A percentile compares a stretch with the other conserved stretches of the same genome.
These are phyloP conservation scores for Crematogaster levior DNA, from an alignment of 2,888 invertebrate species.

Conservation along the genomic window DNA sequence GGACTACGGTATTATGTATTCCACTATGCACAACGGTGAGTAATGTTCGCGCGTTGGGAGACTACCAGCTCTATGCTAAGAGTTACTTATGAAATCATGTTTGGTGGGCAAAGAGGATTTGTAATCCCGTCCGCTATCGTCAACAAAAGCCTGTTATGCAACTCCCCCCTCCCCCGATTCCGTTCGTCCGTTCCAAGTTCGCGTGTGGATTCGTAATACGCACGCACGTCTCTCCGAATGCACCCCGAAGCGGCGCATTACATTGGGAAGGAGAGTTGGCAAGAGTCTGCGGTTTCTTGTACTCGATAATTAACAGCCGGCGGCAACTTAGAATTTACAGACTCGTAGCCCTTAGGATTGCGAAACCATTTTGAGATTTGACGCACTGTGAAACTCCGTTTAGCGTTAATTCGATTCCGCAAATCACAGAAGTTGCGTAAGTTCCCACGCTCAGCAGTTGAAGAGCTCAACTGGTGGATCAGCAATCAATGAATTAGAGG, in stretches of 20 bases:
- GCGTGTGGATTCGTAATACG: not conserved
- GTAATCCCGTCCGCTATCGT: conserved; percentile 35
- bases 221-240: not conserved
- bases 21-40: not conserved
- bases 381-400: conserved; percentile 18
- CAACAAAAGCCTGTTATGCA: conserved; percentile 45
- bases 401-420: conserved; percentile 29
- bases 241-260: not conserved
- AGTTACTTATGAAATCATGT: conserved; percentile 47
- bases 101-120: conserved; percentile 56
- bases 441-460: not conserved
- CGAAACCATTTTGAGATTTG: conserved; percentile 30
- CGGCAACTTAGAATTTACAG: conserved; percentile 24
- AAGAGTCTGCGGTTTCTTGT: conserved; percentile 39
- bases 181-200: not conserved
- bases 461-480: not conserved
- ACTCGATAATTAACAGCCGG: conserved; percentile 32
- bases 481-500: not conserved
- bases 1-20: conserved; percentile 60
- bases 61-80: conserved; percentile 1
- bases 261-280: not conserved
- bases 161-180: not conserved
- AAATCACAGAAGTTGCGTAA: conserved; percentile 24
- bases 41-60: conserved; percentile 14
- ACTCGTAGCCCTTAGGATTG: not conserved